Base-by-base conservation (phyloP, 2,888 invertebrate genomes). In the Coleophora flavipennella region DNA sequence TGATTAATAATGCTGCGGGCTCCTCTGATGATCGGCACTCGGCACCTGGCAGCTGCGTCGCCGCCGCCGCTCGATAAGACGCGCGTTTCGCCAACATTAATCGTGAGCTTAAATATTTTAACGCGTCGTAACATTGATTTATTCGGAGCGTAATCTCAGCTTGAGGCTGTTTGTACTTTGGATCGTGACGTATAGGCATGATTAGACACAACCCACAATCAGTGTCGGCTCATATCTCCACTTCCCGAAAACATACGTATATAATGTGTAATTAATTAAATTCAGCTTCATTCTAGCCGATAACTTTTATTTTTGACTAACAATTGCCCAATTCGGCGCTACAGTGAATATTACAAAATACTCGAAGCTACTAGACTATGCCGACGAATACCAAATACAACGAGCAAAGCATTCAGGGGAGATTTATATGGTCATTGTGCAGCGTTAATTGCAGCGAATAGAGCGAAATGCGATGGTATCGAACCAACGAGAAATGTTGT, bases 71-170 rank as follows among this genome's bases (percentile, higher is more conserved):
- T 63, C 68, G 71, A 70, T 72, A 74, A 76, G 69, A 64, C 65
- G 62, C 61, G 61, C 61, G 66, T 67, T 65, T 67, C 69, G 57
- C 62, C 64, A 63, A 68, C 79, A 81, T 81, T 83, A 81, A 81
- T 80, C 81, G 79, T 72, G 67, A 73, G 77, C 78, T 83, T 83
- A 79, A 81, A 84, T 80, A 81, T 83, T 84, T 81, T 80, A 83
- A 83, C 81, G 77, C 81, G 77, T 77, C 75, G 79, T 76, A 81
- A 79, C 81, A 83, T 81, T 83, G 83, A 84, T 84, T 84, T 84
- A 83, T 84, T 78, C 74, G 62, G 53, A 69, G 66, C 71, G 70
- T 81, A 83, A 83, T 83, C 83, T 78, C 67, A 65, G 69, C 75
- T 71, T 73, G 75, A 67, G 77, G 79, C 72, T 84, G 83, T 84